Percentiles rank a stretch among this genome's conserved stretches.
These are phyloP conservation scores for Macquaria ambigua DNA, from an alignment of 2,113 vertebrate genomes.

Conservation along the genomic window DNA sequence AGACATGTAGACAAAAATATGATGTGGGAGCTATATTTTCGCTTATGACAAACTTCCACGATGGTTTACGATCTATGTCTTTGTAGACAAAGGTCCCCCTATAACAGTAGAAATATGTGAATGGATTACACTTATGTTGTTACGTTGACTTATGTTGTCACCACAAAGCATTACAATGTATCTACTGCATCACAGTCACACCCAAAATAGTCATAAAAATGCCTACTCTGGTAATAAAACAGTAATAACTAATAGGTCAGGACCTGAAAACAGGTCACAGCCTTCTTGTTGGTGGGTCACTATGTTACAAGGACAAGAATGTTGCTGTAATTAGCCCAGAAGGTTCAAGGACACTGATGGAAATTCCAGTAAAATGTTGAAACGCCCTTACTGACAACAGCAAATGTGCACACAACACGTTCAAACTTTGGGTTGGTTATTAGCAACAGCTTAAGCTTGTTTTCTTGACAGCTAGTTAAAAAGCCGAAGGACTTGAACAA, in stretches of 20 bases:
- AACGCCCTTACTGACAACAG: neutral
- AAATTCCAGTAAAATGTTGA: conserved; percentile 33
- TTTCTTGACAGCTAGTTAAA: conserved; percentile 5
- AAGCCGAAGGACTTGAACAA: neutral
- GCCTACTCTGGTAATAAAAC: neutral
- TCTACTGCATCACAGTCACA: neutral
- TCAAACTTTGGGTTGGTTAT: too few relatives aligned
- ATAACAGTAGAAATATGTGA: neutral
- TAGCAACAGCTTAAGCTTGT: neutral
- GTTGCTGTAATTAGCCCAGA: neutral
- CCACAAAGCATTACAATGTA: neutral
- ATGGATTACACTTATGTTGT: conserved; percentile 12
- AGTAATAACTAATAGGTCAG: conserved; percentile 14
- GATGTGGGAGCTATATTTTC: neutral
- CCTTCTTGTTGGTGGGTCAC: neutral
- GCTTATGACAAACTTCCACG: neutral
- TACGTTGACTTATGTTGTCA: neutral
- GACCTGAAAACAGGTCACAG: conserved; percentile 16
- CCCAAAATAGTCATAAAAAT: conserved; percentile 24
- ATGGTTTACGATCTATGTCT: neutral
- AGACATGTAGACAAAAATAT: neutral
- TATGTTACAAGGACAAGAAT: conserved; percentile 15
- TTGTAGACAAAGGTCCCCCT: neutral
- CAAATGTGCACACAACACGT: neutral
- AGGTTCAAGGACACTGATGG: conserved; percentile 30